These are phyloP conservation scores for Aptenodytes patagonicus DNA, from an alignment of 2,113 vertebrate species.

Conservation along the genomic window DNA sequence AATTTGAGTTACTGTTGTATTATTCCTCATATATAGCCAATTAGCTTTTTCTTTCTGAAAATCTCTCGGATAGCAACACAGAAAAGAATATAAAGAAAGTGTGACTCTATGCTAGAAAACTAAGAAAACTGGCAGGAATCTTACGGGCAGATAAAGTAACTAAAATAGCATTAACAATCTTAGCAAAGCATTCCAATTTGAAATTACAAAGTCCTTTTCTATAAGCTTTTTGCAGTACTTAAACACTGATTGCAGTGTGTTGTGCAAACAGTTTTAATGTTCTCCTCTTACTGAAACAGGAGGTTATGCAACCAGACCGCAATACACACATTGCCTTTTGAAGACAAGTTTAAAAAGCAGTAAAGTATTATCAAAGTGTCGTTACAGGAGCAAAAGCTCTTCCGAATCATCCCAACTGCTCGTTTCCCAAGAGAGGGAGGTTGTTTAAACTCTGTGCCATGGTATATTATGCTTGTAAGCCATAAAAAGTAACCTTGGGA, in stretches of 20 bases:
- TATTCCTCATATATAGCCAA: background rate
- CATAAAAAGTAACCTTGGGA: background rate
- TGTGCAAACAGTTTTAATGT: conserved; percentile 21
- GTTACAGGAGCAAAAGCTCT: background rate
- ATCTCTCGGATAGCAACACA: background rate
- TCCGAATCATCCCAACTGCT: background rate
- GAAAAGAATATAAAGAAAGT: background rate
- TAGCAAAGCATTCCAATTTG: conserved; percentile 8
- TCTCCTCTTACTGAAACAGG: background rate
- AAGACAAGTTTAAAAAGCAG: conserved; percentile 8
- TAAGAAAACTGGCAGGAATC: background rate
- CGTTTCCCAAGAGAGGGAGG: background rate
- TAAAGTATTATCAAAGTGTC: background rate
- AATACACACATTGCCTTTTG: background rate
- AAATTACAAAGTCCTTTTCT: background rate
- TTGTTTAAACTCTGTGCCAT: background rate
- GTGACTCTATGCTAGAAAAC: background rate
- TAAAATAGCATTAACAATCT: background rate
- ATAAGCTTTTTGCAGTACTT: background rate
- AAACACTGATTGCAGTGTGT: background rate
- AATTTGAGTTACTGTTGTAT: background rate
- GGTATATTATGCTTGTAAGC: background rate
- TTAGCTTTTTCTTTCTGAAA: background rate
- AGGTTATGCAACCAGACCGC: background rate
- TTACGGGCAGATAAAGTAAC: background rate